Base-by-base conservation (phyloP, 2,888 invertebrate species). In the Nowickia ferox region DNA sequence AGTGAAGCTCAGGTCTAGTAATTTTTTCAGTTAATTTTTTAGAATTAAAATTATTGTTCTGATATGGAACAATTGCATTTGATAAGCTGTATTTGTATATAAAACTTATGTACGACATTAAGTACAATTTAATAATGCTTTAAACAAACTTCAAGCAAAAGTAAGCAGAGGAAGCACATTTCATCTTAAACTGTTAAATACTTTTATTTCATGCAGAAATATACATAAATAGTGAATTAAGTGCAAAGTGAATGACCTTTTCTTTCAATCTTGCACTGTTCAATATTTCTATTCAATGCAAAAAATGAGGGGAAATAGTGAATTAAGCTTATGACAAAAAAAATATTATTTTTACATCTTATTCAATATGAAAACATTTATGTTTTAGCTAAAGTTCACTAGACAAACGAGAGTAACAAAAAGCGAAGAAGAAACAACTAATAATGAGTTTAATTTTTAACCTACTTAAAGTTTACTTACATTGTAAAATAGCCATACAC, bases 401-500 rank as follows among this genome's bases (percentile, higher is more conserved):
- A 40, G n/a, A 65, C 61, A 55, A 38, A 46, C 51, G 17, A 15
- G 15, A 15, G 40, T 42, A 15, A 10, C 17, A 6, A 61, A 78
- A 19, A 55, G 48, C 30, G 40, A 40, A 65, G 46, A 40, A 30
- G 1, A 30, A 65, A 66, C 59, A 22, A 15, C 17, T 61, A 55
- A 57, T 59, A 22, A 71, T 61, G 61, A 63, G 61, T 77, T 76
- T 75, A 40, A 42, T 74, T 65, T 65, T 42, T 84, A 84, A 79
- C 79, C 84, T 79, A 84, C 84, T 79, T 79, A 30, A 61, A 69
- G 75, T 84, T 79, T 68, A 72, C 48, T 84, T 84, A 78, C 59
- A 74, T 74, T 69, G 57, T 55, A 40, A 66, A 38, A 57, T 17
- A 55, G 9, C 8, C 22, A 42, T 42, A 19, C 5, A n/a, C 51